These are phyloP conservation scores for Cotesia congregata DNA, from an alignment of 2,888 invertebrate species.

Conservation along the genomic window DNA sequence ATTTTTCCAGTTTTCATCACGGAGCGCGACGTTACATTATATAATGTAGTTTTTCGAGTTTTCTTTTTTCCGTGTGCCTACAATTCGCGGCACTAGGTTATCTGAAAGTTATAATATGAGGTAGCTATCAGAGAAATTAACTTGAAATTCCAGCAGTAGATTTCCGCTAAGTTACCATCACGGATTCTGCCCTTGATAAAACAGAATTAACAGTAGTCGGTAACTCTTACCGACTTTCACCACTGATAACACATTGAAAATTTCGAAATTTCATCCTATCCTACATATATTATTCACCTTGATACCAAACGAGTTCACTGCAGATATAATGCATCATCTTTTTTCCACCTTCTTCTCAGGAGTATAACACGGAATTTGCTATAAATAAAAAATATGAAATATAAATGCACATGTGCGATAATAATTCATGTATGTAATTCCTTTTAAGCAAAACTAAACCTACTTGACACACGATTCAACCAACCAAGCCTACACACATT, in stretches of 20 bases:
- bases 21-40: too few relatives aligned
- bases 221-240: not conserved
- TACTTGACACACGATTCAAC: not conserved
- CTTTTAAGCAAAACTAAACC: not conserved
- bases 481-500: conserved; percentile 20
- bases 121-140: too few relatives aligned
- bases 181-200: not conserved
- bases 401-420: not conserved
- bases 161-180: not conserved
- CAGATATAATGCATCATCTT: not conserved
- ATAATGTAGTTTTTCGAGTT: too few relatives aligned
- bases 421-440: not conserved
- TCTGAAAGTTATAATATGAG: too few relatives aligned
- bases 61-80: too few relatives aligned
- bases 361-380: too few relatives aligned
- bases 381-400: not conserved
- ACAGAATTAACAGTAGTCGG: not conserved
- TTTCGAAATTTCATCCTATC: not conserved
- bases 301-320: not conserved
- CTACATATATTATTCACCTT: not conserved
- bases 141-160: not conserved
- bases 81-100: too few relatives aligned
- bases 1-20: too few relatives aligned
- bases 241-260: not conserved
- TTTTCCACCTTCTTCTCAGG: not conserved